Evolutionary conservation across 2,113 vertebrate species (phyloP), one percentile per base, ranked within the genome.

Genomic region (Mustela nigripes): DNA sequence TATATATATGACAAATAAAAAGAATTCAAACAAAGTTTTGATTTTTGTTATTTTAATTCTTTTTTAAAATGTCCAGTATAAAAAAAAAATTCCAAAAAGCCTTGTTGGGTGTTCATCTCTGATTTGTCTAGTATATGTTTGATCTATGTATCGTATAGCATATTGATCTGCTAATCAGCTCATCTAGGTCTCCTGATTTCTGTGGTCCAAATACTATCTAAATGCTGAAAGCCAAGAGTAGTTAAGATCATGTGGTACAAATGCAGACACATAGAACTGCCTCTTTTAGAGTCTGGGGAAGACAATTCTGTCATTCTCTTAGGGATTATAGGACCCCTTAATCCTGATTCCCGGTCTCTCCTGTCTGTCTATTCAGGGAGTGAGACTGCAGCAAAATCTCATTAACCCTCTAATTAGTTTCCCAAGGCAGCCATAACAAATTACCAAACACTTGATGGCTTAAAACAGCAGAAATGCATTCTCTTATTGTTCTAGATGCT

Each of bases 1-100:
- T 39, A 39, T 39, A 33, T 67, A n/a, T 67, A 63, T 5, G 33
- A 96, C 9, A 50, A 45, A 94, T 31, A 74, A 10, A 79, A 88
- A 58, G 4, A 67, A 86, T 62, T 92, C 11, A 28, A 48, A 50
- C 84, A 78, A 21, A 65, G 3, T 26, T 82, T 16, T 84, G 19
- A 63, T 62, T 90, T 91, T 90, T 80, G 10, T 80, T 48, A 62
- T 65, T 91, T 90, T 82, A 50, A 58, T 91, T 67, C 16, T 42
- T 80, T 96, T 82, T 87, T 87, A 19, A 83, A 76, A 94, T 89
- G 45, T 26, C 18, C 83, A 80, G 56, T 81, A 69, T 88, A 14
- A 14, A 14, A 53, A 95, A 89, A 85, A 69, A 63, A n/a, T 81
- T 91, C 93, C 48, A 39, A 90, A 95, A 88, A 45, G 9, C 12